Conservation (phyloP, 2,888 invertebrate species). For the Vannuccia rotundouncinata region DNA sequence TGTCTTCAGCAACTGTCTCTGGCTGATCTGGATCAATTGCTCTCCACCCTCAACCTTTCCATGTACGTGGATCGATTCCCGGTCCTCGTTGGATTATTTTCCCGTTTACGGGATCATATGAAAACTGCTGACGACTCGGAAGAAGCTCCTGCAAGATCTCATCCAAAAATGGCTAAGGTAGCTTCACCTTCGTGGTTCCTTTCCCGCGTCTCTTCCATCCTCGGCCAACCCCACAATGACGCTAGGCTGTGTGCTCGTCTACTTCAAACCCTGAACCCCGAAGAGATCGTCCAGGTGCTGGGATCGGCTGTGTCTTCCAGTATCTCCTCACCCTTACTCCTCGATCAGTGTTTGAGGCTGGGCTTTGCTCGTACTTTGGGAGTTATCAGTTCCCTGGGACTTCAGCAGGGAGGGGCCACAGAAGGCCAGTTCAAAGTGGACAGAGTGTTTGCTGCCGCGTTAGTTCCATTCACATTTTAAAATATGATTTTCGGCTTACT, state of each 20-base stretch:
- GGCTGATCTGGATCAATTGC: constrained; percentile 66
- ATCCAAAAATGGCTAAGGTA: not conserved
- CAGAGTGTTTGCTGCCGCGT: not conserved
- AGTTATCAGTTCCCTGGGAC: not conserved
- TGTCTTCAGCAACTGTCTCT: constrained; percentile 65
- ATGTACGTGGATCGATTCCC: not conserved
- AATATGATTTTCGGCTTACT: no score
- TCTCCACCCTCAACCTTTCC: constrained; percentile 60
- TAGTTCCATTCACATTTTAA: not conserved
- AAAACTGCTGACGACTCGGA: not conserved
- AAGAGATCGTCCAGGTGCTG: constrained; percentile 61
- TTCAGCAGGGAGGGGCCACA: not conserved
- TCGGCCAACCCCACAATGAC: constrained; percentile 51
- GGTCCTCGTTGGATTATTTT: not conserved
- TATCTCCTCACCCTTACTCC: not conserved
- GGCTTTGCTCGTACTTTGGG: not conserved
- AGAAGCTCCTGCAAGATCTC: not conserved
- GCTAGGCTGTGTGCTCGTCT: constrained; percentile 62
- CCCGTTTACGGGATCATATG: not conserved
- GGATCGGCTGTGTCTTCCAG: constrained; percentile 34
- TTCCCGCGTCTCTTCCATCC: constrained; percentile 54
- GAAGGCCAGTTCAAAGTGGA: not conserved
- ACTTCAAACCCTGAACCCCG: constrained; percentile 61
- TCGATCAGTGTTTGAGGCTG: not conserved
- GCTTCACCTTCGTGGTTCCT: constrained; percentile 45